These are phyloP conservation scores for Xyrichtys novacula DNA, from an alignment of 2,797 vertebrate genomes.

Conservation along the genomic window DNA sequence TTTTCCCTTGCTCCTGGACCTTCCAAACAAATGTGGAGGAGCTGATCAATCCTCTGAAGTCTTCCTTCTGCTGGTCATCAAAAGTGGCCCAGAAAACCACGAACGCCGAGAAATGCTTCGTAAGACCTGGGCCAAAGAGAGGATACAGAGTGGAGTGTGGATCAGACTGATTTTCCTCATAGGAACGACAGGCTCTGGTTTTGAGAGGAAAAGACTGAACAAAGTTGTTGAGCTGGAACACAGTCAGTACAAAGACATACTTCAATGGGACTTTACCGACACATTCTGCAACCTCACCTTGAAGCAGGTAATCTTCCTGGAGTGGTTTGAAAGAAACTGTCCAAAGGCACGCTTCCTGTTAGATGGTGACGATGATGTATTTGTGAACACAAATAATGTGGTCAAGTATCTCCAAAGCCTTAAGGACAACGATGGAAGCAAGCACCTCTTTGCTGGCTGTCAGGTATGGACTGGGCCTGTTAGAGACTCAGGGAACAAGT, in stretches of 20 bases:
- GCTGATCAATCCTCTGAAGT: slow-evolving; percentile 33
- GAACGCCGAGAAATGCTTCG: not conserved
- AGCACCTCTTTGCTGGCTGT: not conserved
- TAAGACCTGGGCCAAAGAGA: slow-evolving; percentile 1
- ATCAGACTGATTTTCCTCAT: not conserved
- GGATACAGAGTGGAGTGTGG: not conserved
- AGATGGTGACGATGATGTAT: not conserved
- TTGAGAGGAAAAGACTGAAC: not conserved
- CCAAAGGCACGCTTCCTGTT: not conserved
- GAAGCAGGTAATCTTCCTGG: not conserved
- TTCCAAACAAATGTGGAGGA: slow-evolving; percentile 78
- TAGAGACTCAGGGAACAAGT: not conserved
- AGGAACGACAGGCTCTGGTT: not conserved
- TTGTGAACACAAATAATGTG: not conserved
- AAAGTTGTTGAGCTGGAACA: not conserved
- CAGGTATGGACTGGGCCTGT: not conserved
- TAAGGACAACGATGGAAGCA: not conserved
- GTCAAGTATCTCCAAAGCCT: not conserved
- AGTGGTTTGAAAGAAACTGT: slow-evolving; percentile 11
- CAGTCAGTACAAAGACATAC: not conserved
- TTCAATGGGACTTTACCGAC: slow-evolving; percentile 1
- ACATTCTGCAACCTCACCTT: not conserved
- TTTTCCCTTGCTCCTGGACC: slow-evolving; percentile 76
- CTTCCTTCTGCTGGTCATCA: slow-evolving; percentile 1
- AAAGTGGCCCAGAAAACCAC: not conserved